These are phyloP conservation scores for Ophion obscuratus DNA, from an alignment of 2,888 invertebrate genomes.

Conservation along the genomic window DNA sequence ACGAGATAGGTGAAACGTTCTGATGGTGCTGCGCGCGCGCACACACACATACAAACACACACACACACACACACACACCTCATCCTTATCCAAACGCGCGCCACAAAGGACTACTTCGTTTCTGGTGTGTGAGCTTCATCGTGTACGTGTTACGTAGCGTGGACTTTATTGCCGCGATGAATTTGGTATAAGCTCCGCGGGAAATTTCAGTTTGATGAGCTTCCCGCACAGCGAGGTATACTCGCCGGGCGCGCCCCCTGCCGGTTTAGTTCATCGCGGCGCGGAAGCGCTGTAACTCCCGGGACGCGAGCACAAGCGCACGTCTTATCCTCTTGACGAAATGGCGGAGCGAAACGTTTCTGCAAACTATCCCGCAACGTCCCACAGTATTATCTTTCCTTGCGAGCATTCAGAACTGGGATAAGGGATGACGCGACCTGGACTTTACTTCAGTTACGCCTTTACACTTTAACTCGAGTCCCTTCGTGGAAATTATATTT, in stretches of 20 bases:
- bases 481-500: too few relatives aligned
- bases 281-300: background rate
- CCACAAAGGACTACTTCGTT: background rate
- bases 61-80: background rate
- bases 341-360: background rate
- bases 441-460: background rate
- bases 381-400: background rate
- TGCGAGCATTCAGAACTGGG: background rate
- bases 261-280: slow-evolving; percentile 26
- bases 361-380: background rate
- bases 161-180: slow-evolving; percentile 79
- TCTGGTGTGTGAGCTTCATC: background rate
- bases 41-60: background rate
- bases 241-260: slow-evolving; percentile 15
- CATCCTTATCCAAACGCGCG: background rate
- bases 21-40: background rate
- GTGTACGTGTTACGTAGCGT: slow-evolving; percentile 73
- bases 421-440: background rate
- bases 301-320: background rate
- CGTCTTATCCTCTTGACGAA: background rate
- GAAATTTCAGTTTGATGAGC: slow-evolving; percentile 79
- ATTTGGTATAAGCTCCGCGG: slow-evolving; percentile 76
- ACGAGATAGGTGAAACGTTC: slow-evolving; percentile 17
- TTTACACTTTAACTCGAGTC: too few relatives aligned
- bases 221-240: slow-evolving; percentile 52